Evolutionary conservation across 2,797 vertebrate species (phyloP), one percentile per base, ranked within the genome.

Genomic region (Mareca penelope): DNA sequence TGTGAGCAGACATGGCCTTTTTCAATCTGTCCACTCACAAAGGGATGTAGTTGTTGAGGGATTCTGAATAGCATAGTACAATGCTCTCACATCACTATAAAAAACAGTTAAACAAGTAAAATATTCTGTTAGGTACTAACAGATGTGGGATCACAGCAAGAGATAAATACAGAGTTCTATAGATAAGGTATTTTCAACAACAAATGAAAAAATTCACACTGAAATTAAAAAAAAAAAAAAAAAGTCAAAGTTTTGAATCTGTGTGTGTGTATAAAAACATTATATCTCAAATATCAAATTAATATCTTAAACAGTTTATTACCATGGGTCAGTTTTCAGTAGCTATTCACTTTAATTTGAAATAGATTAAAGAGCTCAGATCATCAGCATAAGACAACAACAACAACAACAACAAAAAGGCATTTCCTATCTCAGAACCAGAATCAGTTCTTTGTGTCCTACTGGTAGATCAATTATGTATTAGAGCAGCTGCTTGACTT

Each of bases 391-490:
- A 90, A 67, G 37, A 89, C 29, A 81, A 79, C 42, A 42, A 42
- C 42, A 42, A 42, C 40, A 42, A 42, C 16, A 42, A 42, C 17
- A 42, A 42, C 94, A 52, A 24, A 35, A 50, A 77, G 16, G 9
- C 33, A 85, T 88, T 77, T 80, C 68, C 73, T 77, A 67, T 71
- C 57, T 91, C 64, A 53, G 69, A 63, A 84, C 16, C 9, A 92
- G 78, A 79, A 76, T 50, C 81, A 90, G 50, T 35, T 46, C 64
- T 92, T 57, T 78, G 28, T 93, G 50, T 64, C 68, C 76, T 52
- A 63, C 65, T 80, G 79, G 59, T 50, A 76, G 84, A 95, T 94
- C 92, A 96, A 93, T 91, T 96, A 95, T 84, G 59, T 55, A 96
- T 93, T 85, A 89, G 53, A 77, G 50, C 64, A 94, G 55, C 72